Evolutionary conservation across 2,113 vertebrate genomes (phyloP), one percentile per base, ranked within the genome.

Genomic region (Onychorhynchus coronatus): DNA sequence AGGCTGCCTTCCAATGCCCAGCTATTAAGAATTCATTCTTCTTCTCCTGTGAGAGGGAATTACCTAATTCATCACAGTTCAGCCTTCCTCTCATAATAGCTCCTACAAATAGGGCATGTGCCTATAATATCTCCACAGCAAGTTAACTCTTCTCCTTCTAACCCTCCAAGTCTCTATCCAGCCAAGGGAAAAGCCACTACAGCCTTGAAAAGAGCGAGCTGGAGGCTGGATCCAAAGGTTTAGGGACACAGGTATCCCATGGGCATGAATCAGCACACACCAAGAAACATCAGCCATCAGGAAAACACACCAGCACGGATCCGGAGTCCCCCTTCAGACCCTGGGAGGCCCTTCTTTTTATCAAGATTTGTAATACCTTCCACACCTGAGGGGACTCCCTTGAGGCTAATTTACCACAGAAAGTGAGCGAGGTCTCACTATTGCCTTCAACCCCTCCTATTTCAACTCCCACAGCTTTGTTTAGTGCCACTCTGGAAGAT

Each of bases 61-160:
- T 93, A 91, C 88, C 72, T 55, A 90, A 95, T 84, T 93, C 50
- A 95, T 93, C 83, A 89, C 76, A 86, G 72, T 35, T 77, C 58
- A 90, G 50, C 62, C 82, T 72, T 17, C 37, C 53, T 78, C 88
- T 91, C 62, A 58, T 49, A 80, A 92, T 12, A 88, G 82, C 66
- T 72, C 53, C 75, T 79, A 52, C 78, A 85, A 53, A 90, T 52
- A 76, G 37, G 44, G 59, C 39, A 73, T 27, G 41, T 74, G 65
- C 44, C 67, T 83, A 12, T 46, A 85, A 68, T 4, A 53, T 3
- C 68, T 72, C 41, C 75, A 37, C 44, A 79, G 66, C 80, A 72
- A 39, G 22, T 90, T 88, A 91, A 89, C 74, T 25, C 74, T 79
- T n/a, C 58, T 71, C 21, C n/a, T 86, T 31, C 73, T 15, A 41